A percentile compares a stretch with the other conserved stretches of the same genome.
Evolutionary conservation across 2,797 vertebrate genomes (phyloP).

Genomic region (Prionace glauca): DNA sequence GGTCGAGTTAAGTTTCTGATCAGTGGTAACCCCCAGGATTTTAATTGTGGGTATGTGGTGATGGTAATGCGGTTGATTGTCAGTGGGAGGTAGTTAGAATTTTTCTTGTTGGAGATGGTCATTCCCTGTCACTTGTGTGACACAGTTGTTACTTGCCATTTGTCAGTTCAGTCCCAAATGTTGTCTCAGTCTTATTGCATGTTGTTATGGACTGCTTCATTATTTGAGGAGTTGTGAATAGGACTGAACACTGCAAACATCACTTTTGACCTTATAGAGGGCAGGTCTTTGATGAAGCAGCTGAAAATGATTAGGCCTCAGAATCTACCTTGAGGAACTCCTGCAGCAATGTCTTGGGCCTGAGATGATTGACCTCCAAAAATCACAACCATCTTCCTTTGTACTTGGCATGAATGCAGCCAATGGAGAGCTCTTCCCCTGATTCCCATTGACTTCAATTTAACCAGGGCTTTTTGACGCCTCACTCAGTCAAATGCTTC

Average conservation of each 20-base stretch:
- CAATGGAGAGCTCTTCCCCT: background rate
- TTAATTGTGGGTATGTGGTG: background rate
- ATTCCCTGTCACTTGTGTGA: background rate
- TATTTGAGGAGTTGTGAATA: background rate
- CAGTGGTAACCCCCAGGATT: background rate
- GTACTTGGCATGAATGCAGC: background rate
- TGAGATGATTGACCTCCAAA: background rate
- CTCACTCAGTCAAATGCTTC: too few relatives aligned
- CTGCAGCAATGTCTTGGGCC: background rate
- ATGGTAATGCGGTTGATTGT: background rate
- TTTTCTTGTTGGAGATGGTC: background rate
- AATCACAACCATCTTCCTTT: background rate
- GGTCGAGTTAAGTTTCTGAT: background rate
- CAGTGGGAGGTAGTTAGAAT: background rate
- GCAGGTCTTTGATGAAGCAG: background rate
- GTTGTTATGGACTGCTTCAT: too few relatives aligned
- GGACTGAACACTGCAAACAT: background rate
- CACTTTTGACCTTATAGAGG: background rate
- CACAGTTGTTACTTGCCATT: background rate
- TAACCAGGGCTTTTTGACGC: background rate
- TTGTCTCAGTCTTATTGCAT: background rate
- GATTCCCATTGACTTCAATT: background rate
- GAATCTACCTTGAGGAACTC: background rate
- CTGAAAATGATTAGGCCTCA: background rate
- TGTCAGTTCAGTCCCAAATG: background rate